Evolutionary conservation across 2,797 vertebrate species (phyloP).

Genomic region (Spea hammondii): DNA sequence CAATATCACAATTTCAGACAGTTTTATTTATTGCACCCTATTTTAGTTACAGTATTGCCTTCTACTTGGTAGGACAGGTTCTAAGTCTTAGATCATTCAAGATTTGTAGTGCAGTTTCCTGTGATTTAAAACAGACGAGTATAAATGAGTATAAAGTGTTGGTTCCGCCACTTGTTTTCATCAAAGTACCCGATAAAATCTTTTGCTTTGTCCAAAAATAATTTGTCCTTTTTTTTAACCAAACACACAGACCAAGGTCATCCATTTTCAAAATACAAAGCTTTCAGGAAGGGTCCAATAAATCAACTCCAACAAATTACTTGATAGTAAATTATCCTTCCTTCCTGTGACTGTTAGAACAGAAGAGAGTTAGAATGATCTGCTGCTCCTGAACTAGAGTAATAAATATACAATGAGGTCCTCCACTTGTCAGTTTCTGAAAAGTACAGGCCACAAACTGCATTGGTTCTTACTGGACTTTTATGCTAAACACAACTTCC

Average conservation of each 20-base stretch:
- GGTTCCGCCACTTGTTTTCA: conserved; percentile 39
- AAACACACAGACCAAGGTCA: conserved; percentile 67
- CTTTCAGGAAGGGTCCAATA: conserved; percentile 62
- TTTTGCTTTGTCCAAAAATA: conserved; percentile 53
- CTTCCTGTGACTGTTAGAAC: conserved; percentile 57
- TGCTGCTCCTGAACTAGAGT: conserved; percentile 55
- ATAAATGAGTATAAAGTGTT: conserved; percentile 43
- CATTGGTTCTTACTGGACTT: conserved; percentile 53
- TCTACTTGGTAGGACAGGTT: conserved; percentile 21
- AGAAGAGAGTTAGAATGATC: conserved; percentile 50
- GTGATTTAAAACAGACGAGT: conserved; percentile 45
- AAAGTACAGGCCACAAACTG: conserved; percentile 60
- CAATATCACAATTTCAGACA: conserved; percentile 32
- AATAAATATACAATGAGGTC: conserved; percentile 66
- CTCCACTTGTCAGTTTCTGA: conserved; percentile 60
- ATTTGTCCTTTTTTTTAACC: conserved; percentile 52
- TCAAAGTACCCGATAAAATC: conserved; percentile 34
- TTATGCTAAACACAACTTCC: conserved; percentile 38
- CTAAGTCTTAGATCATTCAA: conserved; percentile 32
- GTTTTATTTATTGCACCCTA: conserved; percentile 44
- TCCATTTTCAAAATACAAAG: conserved; percentile 57
- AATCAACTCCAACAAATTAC: conserved; percentile 67
- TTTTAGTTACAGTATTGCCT: conserved; percentile 35
- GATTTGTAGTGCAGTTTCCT: conserved; percentile 43
- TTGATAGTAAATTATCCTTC: conserved; percentile 61